Evolutionary conservation across 2,888 invertebrate species (phyloP).

Genomic region (Brachynemurus nebulosus): DNA sequence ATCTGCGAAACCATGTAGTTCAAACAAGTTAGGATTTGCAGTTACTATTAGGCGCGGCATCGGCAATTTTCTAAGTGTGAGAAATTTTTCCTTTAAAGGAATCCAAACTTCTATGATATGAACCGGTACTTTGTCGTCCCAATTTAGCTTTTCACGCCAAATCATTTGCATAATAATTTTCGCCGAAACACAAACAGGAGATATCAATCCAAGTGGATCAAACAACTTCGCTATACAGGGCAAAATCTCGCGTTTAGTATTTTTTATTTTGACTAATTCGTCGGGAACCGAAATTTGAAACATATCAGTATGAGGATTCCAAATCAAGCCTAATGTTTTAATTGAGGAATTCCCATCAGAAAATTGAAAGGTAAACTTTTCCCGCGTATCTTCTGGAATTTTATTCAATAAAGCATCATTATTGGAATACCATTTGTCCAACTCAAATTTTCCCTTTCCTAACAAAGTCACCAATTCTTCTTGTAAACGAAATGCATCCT

Average conservation of each 20-base stretch:
- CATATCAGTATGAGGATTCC: neutral
- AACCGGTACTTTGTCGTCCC: neutral
- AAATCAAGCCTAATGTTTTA: too few relatives aligned
- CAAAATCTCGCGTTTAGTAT: neutral
- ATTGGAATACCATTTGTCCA: slow-evolving; percentile 15
- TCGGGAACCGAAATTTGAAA: neutral
- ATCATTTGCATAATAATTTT: too few relatives aligned
- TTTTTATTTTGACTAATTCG: neutral
- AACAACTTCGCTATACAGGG: too few relatives aligned
- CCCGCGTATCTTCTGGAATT: too few relatives aligned
- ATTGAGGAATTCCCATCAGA: too few relatives aligned
- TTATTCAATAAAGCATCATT: neutral
- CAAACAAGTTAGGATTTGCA: neutral
- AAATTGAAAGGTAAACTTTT: too few relatives aligned
- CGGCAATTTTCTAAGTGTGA: neutral
- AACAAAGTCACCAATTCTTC: slow-evolving; percentile 7
- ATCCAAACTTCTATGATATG: neutral
- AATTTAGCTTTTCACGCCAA: too few relatives aligned
- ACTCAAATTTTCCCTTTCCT: too few relatives aligned
- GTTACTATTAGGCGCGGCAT: neutral
- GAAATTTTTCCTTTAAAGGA: neutral
- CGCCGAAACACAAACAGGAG: too few relatives aligned
- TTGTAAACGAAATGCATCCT: too few relatives aligned
- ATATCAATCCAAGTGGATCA: too few relatives aligned
- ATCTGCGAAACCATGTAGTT: neutral